phyloP scores from a whole-genome alignment of 2,113 vertebrate species.

The Sylvia atricapilla region DNA sequence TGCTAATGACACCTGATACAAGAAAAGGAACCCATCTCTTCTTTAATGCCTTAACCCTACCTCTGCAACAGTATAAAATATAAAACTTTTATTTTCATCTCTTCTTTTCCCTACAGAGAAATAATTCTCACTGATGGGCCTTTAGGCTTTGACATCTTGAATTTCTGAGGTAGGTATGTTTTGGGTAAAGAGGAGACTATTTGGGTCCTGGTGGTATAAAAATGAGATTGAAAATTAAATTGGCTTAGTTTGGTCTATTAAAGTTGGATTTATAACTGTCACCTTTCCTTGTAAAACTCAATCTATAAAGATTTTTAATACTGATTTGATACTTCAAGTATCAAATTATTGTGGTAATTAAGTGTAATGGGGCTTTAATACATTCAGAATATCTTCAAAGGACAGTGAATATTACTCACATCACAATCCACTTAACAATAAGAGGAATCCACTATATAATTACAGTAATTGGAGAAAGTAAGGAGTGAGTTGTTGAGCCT shows the following conservation, averaged over 20 bases:
- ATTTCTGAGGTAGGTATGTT: neutral
- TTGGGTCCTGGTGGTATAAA: neutral
- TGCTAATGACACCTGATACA: neutral
- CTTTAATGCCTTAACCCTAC: neutral
- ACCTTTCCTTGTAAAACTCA: neutral
- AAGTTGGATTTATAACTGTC: neutral
- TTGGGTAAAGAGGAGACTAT: neutral
- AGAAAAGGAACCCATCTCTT: neutral
- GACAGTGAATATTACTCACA: neutral
- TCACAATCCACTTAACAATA: neutral
- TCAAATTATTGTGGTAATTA: neutral
- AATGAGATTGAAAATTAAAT: neutral
- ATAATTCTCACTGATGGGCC: neutral
- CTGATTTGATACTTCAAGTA: neutral
- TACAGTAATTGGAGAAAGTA: neutral
- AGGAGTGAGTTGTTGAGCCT: neutral
- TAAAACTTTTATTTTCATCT: neutral
- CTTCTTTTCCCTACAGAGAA: neutral
- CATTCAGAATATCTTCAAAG: neutral
- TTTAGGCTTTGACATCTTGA: neutral
- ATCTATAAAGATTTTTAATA: neutral
- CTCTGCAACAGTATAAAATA: neutral
- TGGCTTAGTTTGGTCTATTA: neutral
- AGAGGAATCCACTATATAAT: neutral
- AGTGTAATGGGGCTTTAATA: neutral